Base-by-base conservation (phyloP, 2,113 vertebrate genomes). In the Hydropotes inermis region DNA sequence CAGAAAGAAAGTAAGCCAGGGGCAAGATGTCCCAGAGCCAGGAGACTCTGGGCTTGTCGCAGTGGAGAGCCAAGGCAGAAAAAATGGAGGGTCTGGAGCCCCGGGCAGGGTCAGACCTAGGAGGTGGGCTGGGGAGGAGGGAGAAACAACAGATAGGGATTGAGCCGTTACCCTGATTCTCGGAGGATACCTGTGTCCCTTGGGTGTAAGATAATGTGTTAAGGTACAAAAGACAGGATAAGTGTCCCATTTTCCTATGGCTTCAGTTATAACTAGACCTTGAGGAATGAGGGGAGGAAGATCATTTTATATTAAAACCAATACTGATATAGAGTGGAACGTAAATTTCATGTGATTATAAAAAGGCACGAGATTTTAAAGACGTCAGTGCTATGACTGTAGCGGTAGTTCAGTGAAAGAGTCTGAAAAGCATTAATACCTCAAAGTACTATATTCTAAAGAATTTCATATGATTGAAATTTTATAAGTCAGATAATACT, bases 261-360 rank as follows among this genome's bases (percentile, higher is more conserved):
- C 55, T 87, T 95, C 55, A 5, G 10, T 89, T 86, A 47, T 58
- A 95, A 74, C n/a, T 61, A 90, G 94, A 87, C 33, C 95, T 89
- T 39, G 21, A 91, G 60, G 14, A 8, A 10, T 94, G n/a, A 17
- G 58, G 39, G 28, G 15, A 90, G 27, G 36, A 87, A 55, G 50
- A 30, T 87, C 43, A n/a, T 87, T 93, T 96, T 87, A 76, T 78
- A 88, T 88, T 43, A 55, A 96, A 96, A 90, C 19, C 74, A 89
- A 60, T 47, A 57, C 33, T 50, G 30, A 70, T 74, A 61, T 7
- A 89, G 30, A 84, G 16, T 36, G 30, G 23, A 76, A 60, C 43
- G 43, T 52, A 50, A 58, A 85, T 78, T 85, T 52, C 61, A 89
- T 36, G 28, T 64, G 36, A 33, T 85, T 64, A 78, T 90, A 28